phyloP scores from a whole-genome alignment of 2,888 invertebrate genomes.

The Heliconius erato region DNA sequence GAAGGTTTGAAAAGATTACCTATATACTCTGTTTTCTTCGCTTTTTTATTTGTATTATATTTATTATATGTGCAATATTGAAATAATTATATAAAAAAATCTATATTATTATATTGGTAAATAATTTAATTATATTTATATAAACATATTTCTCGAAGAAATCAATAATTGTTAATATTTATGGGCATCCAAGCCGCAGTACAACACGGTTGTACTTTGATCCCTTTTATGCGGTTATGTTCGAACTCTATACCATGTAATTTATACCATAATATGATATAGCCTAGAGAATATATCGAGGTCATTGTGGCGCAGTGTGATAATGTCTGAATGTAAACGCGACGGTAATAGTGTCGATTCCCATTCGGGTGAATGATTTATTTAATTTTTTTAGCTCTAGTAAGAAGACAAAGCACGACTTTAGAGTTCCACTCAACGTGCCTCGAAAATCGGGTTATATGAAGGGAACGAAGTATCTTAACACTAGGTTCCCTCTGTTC shows the following conservation, averaged over 20 bases:
- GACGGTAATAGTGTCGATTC: not conserved
- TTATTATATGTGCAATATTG: too few relatives aligned
- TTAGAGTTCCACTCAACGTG: too few relatives aligned
- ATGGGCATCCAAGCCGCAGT: not conserved
- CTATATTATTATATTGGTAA: too few relatives aligned
- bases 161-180: not conserved
- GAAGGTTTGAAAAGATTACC: too few relatives aligned
- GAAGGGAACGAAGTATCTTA: too few relatives aligned
- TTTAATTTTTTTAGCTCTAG: not conserved
- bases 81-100: too few relatives aligned
- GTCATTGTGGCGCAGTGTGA: too few relatives aligned
- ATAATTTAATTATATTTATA: not conserved
- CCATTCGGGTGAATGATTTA: not conserved
- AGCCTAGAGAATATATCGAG: not conserved
- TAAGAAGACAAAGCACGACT: too few relatives aligned
- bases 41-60: too few relatives aligned
- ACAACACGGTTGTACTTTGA: conserved; percentile 7
- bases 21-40: too few relatives aligned
- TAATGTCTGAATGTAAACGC: not conserved
- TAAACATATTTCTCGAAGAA: not conserved
- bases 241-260: not conserved
- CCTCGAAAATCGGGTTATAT: too few relatives aligned
- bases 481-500: too few relatives aligned
- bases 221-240: not conserved
- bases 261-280: not conserved